Evolutionary conservation across 2,113 vertebrate genomes (phyloP).

Genomic region (Mystacornis crossleyi): DNA sequence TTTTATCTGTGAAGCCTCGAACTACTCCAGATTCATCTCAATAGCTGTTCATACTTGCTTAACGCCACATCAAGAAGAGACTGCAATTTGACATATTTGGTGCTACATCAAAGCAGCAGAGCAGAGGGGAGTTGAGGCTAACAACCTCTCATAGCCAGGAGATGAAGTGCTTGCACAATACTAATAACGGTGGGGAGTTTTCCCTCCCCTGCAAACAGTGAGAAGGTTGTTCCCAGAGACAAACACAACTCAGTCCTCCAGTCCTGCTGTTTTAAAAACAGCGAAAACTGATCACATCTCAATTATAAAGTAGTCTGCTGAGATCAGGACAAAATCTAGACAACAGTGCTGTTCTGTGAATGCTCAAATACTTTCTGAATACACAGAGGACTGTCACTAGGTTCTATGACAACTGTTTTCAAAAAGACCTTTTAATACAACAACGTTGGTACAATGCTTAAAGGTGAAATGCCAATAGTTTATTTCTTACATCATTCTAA

Average conservation of each 20-base stretch:
- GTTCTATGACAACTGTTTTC: not conserved
- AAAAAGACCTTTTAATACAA: not conserved
- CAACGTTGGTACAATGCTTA: not conserved
- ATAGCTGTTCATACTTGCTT: not conserved
- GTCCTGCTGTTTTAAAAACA: not conserved
- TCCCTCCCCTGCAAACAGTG: not conserved
- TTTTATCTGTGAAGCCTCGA: not conserved
- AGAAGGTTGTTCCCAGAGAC: not conserved
- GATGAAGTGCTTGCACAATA: not conserved
- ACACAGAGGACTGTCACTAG: not conserved
- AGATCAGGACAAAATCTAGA: not conserved
- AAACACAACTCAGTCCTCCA: not conserved
- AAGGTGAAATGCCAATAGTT: not conserved
- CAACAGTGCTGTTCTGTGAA: not conserved
- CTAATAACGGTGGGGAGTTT: not conserved
- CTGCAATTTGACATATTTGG: not conserved
- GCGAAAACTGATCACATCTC: not conserved
- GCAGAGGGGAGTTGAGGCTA: not conserved
- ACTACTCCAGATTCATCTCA: not conserved
- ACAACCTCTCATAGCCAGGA: not conserved
- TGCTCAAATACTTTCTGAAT: not conserved
- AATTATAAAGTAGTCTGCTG: not conserved
- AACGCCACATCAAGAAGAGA: not conserved
- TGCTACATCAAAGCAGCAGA: constrained; percentile 14
- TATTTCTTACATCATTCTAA: not conserved